Conservation (phyloP, 2,888 invertebrate genomes). For the Sycophila texana region DNA sequence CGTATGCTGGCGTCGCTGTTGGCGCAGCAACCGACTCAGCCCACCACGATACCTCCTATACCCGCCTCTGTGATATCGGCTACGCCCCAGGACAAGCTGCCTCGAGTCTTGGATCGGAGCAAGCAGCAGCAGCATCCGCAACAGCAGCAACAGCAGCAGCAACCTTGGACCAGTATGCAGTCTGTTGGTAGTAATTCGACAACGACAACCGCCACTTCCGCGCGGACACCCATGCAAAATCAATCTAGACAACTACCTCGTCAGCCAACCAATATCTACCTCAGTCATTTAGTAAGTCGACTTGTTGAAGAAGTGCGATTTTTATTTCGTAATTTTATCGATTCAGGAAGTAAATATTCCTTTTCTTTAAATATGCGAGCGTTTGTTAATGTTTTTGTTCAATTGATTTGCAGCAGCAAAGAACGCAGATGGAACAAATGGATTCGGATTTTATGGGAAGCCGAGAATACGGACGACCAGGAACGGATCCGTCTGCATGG, state of each 20-base stretch:
- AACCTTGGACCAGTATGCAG: conserved; percentile 70
- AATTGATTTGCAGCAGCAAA: conserved; percentile 65
- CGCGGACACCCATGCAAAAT: conserved; percentile 72
- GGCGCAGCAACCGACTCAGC: conserved; percentile 84
- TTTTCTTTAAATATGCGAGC: conserved; percentile 5
- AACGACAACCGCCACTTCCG: conserved; percentile 68
- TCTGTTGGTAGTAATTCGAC: conserved; percentile 68
- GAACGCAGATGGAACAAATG: conserved; percentile 73
- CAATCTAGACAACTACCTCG: conserved; percentile 74
- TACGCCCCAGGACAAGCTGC: conserved; percentile 84
- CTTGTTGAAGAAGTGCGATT: not conserved
- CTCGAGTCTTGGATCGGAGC: conserved; percentile 73
- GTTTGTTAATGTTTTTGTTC: conserved; percentile 19
- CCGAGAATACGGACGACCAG: conserved; percentile 70
- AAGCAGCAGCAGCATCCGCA: conserved; percentile 73
- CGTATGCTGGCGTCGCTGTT: conserved; percentile 90
- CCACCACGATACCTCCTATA: conserved; percentile 81
- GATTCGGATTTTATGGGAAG: conserved; percentile 74
- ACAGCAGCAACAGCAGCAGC: conserved; percentile 63
- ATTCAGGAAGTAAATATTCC: too few species aligned
- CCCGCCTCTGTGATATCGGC: conserved; percentile 81
- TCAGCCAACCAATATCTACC: conserved; percentile 74
- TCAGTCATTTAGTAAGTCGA: conserved; percentile 71
- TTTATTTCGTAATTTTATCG: not conserved
- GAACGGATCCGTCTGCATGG: conserved; percentile 71